Evolutionary conservation across 1,140 invertebrate species (phyloP).

Genomic region (Sminthurinus signatus): DNA sequence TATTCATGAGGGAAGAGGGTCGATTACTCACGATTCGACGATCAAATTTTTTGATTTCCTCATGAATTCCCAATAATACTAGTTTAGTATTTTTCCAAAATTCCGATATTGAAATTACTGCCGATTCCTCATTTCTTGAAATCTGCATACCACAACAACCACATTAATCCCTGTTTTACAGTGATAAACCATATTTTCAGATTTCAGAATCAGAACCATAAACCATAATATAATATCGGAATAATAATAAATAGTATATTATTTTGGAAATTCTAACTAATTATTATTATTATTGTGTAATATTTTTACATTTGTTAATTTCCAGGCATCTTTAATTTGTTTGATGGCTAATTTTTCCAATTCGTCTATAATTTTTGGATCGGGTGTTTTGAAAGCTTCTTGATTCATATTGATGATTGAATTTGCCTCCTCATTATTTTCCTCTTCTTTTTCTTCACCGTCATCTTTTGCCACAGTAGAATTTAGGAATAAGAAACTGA

Average conservation of each 20-base stretch:
- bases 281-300: not conserved
- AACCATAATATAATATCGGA: not conserved
- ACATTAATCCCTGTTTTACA: not conserved
- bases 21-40: not conserved
- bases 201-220: not conserved
- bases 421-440: no score
- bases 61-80: not conserved
- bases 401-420: no score
- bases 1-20: conserved; percentile 10
- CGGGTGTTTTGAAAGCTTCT: not conserved
- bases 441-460: no score
- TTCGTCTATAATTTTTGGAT: not conserved
- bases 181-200: not conserved
- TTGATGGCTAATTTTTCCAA: not conserved
- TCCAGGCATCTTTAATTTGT: not conserved
- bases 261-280: not conserved
- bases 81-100: conserved; percentile 9
- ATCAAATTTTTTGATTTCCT: not conserved
- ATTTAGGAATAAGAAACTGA: no score
- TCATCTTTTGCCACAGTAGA: no score
- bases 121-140: not conserved
- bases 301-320: conserved; percentile 6
- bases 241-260: not conserved
- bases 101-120: not conserved
- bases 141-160: not conserved